Percentiles rank a stretch among this genome's conserved stretches.
Conservation (phyloP, 2,888 invertebrate species). For the Orchesella flavescens region DNA sequence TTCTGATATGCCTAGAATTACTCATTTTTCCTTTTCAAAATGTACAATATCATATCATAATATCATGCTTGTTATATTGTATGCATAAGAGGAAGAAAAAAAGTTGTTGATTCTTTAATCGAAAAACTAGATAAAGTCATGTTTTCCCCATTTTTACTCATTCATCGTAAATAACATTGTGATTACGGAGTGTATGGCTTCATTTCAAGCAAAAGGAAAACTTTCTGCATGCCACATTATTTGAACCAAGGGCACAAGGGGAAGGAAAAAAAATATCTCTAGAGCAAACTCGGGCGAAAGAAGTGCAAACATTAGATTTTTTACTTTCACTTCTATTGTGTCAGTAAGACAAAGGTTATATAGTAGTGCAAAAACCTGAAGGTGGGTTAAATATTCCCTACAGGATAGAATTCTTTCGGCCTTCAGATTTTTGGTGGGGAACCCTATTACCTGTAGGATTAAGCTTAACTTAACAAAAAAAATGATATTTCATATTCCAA, state of each 20-base stretch:
- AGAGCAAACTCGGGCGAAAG: slow-evolving; percentile 8
- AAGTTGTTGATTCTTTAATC: slow-evolving; percentile 7
- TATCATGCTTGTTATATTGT: too few species aligned
- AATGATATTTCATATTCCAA: too few species aligned
- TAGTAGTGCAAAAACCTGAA: too few species aligned
- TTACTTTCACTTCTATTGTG: not conserved
- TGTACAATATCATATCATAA: too few species aligned
- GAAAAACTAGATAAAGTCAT: slow-evolving; percentile 1
- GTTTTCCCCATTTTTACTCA: slow-evolving; percentile 22
- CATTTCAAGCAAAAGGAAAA: not conserved
- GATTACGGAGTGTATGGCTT: not conserved
- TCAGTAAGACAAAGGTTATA: too few species aligned
- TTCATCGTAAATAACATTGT: slow-evolving; percentile 37
- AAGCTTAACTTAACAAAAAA: too few species aligned
- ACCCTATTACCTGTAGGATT: too few species aligned
- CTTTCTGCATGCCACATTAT: not conserved
- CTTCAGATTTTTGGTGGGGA: too few species aligned
- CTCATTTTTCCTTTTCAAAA: too few species aligned
- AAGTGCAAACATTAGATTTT: slow-evolving; percentile 34
- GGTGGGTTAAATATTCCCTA: too few species aligned
- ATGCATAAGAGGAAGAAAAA: not conserved
- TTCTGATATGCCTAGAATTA: too few species aligned
- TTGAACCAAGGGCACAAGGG: not conserved
- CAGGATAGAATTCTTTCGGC: too few species aligned
- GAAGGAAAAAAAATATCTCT: not conserved